Base-by-base conservation (phyloP, 2,888 invertebrate species). In the Himalopsyche tibetana region DNA sequence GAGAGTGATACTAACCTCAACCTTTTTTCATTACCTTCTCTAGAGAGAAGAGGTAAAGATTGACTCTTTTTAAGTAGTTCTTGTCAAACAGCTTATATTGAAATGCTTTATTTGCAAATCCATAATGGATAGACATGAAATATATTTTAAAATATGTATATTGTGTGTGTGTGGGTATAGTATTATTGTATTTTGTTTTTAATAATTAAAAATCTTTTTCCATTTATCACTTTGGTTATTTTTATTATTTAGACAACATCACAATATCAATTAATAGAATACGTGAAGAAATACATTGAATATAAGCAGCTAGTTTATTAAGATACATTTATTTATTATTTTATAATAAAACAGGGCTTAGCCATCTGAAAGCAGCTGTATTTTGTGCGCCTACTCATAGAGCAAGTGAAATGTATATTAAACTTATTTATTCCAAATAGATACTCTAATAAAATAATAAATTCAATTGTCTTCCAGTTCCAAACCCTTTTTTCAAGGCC, bases 171-270 rank as follows among this genome's bases (percentile, higher is more conserved):
- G 8, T 56, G n/a, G 55, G 56, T n/a, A 56, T 56, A 56, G 17
- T 17, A n/a, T 56, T 6, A 9, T 17, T 17, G 36, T 36, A 79
- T 79, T 5, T n/a, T 74, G 74, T 79, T 5, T 19, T 12, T 5
- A 36, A 80, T 80, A 40, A 45, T 80, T 85, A 63, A 69, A 82
- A 84, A 84, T 55, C 80, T 40, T 80, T 56, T 63, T 85, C 84
- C 86, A 82, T 55, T 87, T 84, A 87, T 86, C 85, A 87, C 86
- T 87, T 87, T 87, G 86, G 87, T 87, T 87, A 87, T 87, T 83
- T 84, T 87, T 85, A 82, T 63, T 63, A 63, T 63, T 74, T 81
- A 85, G 69, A 83, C 84, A 87, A 82, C 55, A 82, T 87, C 87
- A 86, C 84, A 85, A 83, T 85, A 85, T 82, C 9, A 15, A 15